A percentile compares a stretch with the other conserved stretches of the same genome.
phyloP scores from a whole-genome alignment of 2,888 invertebrate species.

The Drosophila diplacantha region DNA sequence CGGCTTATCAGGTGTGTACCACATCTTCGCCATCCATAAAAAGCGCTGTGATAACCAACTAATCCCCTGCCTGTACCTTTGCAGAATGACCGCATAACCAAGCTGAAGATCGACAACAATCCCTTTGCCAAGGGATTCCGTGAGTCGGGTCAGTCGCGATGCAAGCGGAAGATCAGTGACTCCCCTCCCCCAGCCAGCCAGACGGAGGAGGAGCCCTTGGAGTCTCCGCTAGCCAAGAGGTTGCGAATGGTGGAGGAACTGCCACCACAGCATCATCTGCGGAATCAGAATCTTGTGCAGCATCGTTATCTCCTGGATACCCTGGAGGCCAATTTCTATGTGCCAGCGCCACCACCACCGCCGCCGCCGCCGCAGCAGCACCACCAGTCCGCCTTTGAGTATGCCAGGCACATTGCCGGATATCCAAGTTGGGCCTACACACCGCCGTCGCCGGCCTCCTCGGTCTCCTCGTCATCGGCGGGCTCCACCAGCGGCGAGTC shows the following conservation, averaged over 20 bases:
- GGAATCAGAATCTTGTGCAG: conserved; percentile 34
- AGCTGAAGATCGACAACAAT: conserved; percentile 93
- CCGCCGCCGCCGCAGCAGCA: conserved; percentile 17
- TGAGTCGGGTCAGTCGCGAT: conserved; percentile 87
- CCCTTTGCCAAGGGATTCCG: conserved; percentile 96
- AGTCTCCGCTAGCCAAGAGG: conserved; percentile 65
- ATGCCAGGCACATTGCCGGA: conserved; percentile 60
- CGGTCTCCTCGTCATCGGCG: conserved; percentile 44
- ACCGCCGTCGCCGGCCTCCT: conserved; percentile 60
- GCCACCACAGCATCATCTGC: conserved; percentile 27
- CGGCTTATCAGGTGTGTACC: conserved; percentile 91
- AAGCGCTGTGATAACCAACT: conserved; percentile 37
- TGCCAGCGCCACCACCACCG: conserved; percentile 52
- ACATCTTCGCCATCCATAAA: conserved; percentile 6
- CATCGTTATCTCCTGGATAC: conserved; percentile 60
- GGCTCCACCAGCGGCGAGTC: conserved; percentile 46
- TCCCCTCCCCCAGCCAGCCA: conserved; percentile 64
- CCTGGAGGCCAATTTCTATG: conserved; percentile 64
- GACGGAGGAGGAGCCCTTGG: conserved; percentile 8
- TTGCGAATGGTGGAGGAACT: conserved; percentile 55
- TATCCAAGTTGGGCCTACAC: conserved; percentile 66
- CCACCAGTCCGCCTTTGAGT: conserved; percentile 48
- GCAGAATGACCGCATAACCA: conserved; percentile 90
- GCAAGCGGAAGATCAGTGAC: conserved; percentile 81
- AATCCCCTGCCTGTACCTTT: conserved; percentile 49